These are phyloP conservation scores for Stomatorhinus ivindoensis DNA, from an alignment of 2,113 vertebrate genomes.

Conservation along the genomic window DNA sequence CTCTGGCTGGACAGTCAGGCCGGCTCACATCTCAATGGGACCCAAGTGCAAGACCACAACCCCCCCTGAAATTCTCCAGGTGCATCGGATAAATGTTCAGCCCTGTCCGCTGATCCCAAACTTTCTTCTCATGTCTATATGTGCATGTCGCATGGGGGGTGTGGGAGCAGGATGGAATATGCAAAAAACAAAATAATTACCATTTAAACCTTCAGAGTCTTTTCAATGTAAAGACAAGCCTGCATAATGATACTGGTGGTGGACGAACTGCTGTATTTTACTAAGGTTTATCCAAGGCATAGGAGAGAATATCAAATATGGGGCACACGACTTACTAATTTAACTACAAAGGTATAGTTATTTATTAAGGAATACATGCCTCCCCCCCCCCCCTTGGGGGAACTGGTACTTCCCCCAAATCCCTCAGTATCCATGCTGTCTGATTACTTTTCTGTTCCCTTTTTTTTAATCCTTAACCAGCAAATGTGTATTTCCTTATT, in stretches of 20 bases:
- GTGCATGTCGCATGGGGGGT: too few species aligned
- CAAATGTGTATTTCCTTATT: not conserved
- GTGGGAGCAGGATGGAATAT: too few species aligned
- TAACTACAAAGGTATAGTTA: not conserved
- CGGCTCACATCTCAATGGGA: too few species aligned
- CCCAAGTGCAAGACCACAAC: too few species aligned
- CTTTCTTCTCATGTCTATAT: too few species aligned
- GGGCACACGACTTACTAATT: not conserved
- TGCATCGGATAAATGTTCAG: too few species aligned
- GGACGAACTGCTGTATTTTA: not conserved
- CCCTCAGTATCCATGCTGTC: not conserved
- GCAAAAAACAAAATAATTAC: too few species aligned
- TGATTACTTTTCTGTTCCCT: not conserved
- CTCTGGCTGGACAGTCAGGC: too few species aligned
- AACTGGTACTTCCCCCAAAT: not conserved
- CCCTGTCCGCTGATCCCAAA: too few species aligned
- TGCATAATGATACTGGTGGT: not conserved
- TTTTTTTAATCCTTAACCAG: not conserved
- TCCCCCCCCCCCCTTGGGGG: too few species aligned
- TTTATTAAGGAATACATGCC: not conserved
- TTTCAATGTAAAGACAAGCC: not conserved
- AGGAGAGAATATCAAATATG: not conserved
- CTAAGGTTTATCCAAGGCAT: not conserved
- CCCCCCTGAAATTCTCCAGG: too few species aligned
- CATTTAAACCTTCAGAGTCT: not conserved